Evolutionary conservation across 2,113 vertebrate genomes (phyloP).

Genomic region (Heterotilapia buettikoferi): DNA sequence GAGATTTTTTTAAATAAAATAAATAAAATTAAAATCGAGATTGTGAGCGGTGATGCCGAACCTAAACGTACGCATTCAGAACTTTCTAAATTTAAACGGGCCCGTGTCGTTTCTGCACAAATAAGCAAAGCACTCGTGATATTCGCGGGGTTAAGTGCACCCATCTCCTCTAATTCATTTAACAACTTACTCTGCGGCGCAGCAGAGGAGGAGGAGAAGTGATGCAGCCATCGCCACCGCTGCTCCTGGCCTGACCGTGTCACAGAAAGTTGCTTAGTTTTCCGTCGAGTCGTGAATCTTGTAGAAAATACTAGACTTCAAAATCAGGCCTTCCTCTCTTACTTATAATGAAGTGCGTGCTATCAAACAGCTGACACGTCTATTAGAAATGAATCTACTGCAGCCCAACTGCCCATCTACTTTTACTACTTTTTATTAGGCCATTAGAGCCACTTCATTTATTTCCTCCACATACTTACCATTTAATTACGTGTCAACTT

Average conservation of each 20-base stretch:
- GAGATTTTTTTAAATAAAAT: neutral
- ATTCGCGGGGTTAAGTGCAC: constrained; percentile 25
- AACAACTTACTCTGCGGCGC: constrained; percentile 31
- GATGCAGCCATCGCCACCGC: neutral
- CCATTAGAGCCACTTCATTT: constrained; percentile 45
- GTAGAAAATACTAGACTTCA: neutral
- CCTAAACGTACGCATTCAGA: neutral
- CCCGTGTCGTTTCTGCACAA: constrained; percentile 29
- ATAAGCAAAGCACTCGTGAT: constrained; percentile 33
- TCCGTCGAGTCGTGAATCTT: neutral
- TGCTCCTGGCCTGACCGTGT: neutral
- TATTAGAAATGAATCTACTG: neutral
- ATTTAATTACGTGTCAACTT: constrained; percentile 51
- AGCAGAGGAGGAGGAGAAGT: neutral
- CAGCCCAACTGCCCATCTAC: constrained; percentile 36
- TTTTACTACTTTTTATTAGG: constrained; percentile 53
- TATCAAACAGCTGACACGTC: constrained; percentile 17
- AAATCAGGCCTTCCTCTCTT: neutral
- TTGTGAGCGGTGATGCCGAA: neutral
- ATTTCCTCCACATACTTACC: constrained; percentile 29
- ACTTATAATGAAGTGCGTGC: neutral
- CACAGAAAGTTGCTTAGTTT: neutral
- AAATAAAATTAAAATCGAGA: neutral
- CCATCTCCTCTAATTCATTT: constrained; percentile 44
- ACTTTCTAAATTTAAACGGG: constrained; percentile 10